Percentiles rank a stretch among this genome's conserved stretches.
These are phyloP conservation scores for Platorchestia sp. DNA, from an alignment of 1,140 invertebrate genomes.

Conservation along the genomic window DNA sequence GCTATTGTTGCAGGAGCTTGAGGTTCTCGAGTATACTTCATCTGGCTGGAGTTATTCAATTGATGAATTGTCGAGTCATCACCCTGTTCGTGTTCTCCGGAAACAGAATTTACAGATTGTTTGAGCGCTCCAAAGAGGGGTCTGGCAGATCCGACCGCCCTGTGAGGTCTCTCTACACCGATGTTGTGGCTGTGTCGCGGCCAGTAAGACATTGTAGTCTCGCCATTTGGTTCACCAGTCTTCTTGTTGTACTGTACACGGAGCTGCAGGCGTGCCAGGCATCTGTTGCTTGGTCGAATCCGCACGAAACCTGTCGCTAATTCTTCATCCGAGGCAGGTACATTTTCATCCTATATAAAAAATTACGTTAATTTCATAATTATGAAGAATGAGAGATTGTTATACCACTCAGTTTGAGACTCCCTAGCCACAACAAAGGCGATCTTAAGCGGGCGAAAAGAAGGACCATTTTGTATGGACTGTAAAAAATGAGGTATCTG, in stretches of 20 bases:
- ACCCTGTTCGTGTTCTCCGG: background rate
- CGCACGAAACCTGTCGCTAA: constrained; percentile 57
- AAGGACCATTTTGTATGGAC: too few relatives aligned
- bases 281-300: constrained; percentile 63
- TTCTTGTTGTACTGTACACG: constrained; percentile 63
- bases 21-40: background rate
- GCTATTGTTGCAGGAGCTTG: background rate
- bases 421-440: too few relatives aligned
- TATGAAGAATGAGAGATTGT: background rate
- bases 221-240: constrained; percentile 62
- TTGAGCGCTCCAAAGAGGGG: background rate
- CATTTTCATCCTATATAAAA: background rate
- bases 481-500: too few relatives aligned
- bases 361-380: too few relatives aligned
- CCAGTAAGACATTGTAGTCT: constrained; percentile 64
- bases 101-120: background rate
- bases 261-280: constrained; percentile 66
- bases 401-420: background rate
- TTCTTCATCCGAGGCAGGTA: background rate
- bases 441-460: too few relatives aligned
- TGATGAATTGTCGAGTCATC: background rate
- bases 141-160: background rate
- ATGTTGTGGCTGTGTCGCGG: constrained; percentile 65
- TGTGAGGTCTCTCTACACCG: constrained; percentile 59
- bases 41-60: background rate